phyloP scores from a whole-genome alignment of 2,888 invertebrate species.

The Spilosoma lubricipeda region DNA sequence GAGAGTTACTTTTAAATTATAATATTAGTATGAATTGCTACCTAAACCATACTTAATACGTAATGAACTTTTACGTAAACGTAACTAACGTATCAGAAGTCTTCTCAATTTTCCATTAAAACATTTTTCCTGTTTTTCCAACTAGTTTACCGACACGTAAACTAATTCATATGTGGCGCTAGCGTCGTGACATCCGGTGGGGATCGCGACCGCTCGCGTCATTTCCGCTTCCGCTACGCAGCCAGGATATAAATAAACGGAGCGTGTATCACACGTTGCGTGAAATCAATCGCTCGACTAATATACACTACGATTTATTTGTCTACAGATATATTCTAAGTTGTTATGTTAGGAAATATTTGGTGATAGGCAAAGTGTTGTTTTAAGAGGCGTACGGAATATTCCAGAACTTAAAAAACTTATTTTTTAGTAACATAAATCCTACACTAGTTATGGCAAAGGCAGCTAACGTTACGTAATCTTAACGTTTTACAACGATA shows the following conservation, averaged over 20 bases:
- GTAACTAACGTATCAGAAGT: not conserved
- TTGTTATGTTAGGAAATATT: not conserved
- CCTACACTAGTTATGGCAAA: not conserved
- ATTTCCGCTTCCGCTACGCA: constrained; percentile 69
- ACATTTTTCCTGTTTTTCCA: constrained; percentile 10
- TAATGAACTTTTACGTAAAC: no score
- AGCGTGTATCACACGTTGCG: constrained; percentile 78
- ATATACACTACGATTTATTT: constrained; percentile 69
- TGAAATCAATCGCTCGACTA: constrained; percentile 77
- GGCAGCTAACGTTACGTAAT: no score
- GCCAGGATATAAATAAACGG: constrained; percentile 69
- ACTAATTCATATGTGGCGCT: constrained; percentile 57
- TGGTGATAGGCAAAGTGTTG: not conserved
- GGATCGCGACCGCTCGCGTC: constrained; percentile 67
- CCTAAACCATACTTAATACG: not conserved
- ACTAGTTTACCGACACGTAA: constrained; percentile 26
- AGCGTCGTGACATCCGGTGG: constrained; percentile 73
- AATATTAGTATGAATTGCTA: not conserved
- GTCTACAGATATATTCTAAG: constrained; percentile 38
- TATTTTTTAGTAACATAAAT: not conserved
- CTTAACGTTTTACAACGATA: not conserved
- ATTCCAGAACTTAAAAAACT: not conserved
- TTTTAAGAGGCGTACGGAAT: not conserved
- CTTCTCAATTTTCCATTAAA: constrained; percentile 1
- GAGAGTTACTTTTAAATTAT: no score